Percentiles rank a stretch among this genome's conserved stretches.
Evolutionary conservation across 1,140 invertebrate species (phyloP).

Genomic region (Tetramorium parvispinum): DNA sequence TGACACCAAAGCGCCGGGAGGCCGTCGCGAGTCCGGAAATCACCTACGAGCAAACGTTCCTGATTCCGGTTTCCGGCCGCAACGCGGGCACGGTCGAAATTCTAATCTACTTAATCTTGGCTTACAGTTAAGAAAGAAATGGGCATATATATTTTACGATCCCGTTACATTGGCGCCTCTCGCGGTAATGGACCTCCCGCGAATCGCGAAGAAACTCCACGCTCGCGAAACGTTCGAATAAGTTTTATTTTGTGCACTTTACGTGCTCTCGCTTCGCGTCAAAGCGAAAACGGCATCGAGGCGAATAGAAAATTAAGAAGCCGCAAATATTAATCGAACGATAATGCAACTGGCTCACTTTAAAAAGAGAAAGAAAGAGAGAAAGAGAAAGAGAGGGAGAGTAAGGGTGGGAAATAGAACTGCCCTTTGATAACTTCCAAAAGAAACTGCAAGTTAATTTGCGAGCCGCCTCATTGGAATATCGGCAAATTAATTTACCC

Average conservation of each 20-base stretch:
- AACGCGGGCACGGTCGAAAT: conserved; percentile 39
- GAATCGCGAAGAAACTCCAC: background rate
- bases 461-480: conserved; percentile 3
- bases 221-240: background rate
- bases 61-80: conserved; percentile 60
- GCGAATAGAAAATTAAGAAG: conserved; percentile 29
- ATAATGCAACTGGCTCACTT: background rate
- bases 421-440: conserved; percentile 43
- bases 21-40: conserved; percentile 37
- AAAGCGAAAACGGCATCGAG: background rate
- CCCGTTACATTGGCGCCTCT: background rate
- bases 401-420: background rate
- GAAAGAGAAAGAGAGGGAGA: background rate
- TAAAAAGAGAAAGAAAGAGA: background rate
- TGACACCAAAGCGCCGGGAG: conserved; percentile 39
- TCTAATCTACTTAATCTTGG: conserved; percentile 56
- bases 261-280: background rate
- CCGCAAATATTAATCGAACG: conserved; percentile 33
- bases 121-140: background rate
- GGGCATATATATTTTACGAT: conserved; percentile 33
- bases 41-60: conserved; percentile 52
- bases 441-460: conserved; percentile 40
- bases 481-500: conserved; percentile 50
- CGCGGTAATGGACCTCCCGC: conserved; percentile 10
- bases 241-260: conserved; percentile 22